phyloP scores from a whole-genome alignment of 2,888 invertebrate genomes.

The Blastobasis adustella region DNA sequence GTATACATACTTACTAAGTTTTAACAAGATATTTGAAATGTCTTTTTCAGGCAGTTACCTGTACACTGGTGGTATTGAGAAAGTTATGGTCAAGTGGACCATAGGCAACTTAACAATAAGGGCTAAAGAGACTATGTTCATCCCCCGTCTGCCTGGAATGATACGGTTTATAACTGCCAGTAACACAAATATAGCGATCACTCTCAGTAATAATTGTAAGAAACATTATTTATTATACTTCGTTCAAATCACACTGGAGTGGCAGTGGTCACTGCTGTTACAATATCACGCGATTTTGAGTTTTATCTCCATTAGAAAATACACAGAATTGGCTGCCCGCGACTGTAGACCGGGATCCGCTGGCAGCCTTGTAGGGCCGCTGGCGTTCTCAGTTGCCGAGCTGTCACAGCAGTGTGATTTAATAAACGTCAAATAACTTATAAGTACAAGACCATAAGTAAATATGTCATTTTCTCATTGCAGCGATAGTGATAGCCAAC shows the following conservation, averaged over 20 bases:
- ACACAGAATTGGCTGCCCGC: too few relatives aligned
- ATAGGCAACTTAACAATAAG: conserved; percentile 43
- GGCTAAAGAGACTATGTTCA: conserved; percentile 49
- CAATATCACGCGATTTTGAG: too few relatives aligned
- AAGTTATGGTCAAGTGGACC: conserved; percentile 65
- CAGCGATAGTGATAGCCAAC: conserved; percentile 61
- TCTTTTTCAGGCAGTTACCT: conserved; percentile 50
- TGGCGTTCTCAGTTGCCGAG: too few relatives aligned
- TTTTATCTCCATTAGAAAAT: too few relatives aligned
- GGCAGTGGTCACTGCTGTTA: too few relatives aligned
- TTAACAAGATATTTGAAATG: conserved; percentile 36
- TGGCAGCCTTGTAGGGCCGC: too few relatives aligned
- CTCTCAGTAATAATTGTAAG: conserved; percentile 66
- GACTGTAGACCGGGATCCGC: too few relatives aligned
- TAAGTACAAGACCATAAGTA: too few relatives aligned
- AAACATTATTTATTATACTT: too few relatives aligned
- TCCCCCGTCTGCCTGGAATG: conserved; percentile 60
- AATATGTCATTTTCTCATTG: conserved; percentile 12
- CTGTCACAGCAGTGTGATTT: too few relatives aligned
- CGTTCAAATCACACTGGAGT: too few relatives aligned
- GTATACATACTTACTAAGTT: not conserved
- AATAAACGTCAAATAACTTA: too few relatives aligned
- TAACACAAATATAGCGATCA: conserved; percentile 47
- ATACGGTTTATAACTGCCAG: conserved; percentile 49
- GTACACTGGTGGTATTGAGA: conserved; percentile 63